Evolutionary conservation across 2,888 invertebrate genomes (phyloP).

Genomic region (Nemoura dubitans): DNA sequence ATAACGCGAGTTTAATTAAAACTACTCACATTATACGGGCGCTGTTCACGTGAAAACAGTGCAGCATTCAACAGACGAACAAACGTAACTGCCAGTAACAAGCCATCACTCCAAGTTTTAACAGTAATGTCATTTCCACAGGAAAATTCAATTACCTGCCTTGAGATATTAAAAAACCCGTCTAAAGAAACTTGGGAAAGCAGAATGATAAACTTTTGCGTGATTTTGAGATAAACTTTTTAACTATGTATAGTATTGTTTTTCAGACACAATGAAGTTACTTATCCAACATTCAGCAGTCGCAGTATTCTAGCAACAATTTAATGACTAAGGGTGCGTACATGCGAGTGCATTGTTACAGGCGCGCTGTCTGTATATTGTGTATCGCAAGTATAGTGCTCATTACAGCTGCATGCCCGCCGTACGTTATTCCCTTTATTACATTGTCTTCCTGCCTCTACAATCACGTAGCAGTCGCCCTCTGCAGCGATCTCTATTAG

Average conservation of each 20-base stretch:
- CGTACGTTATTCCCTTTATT: background rate
- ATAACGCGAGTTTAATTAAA: conserved; percentile 34
- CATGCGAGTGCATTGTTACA: too few species aligned
- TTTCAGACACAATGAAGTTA: too few species aligned
- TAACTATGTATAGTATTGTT: too few species aligned
- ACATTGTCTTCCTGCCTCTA: background rate
- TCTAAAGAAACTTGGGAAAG: background rate
- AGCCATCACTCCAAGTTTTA: background rate
- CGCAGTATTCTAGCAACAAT: too few species aligned
- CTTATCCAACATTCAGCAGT: too few species aligned
- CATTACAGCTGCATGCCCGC: background rate
- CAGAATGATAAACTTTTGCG: background rate
- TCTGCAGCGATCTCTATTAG: background rate
- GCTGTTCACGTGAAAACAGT: background rate
- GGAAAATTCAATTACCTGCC: background rate
- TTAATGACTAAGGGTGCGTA: too few species aligned
- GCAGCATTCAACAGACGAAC: background rate
- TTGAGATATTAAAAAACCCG: background rate
- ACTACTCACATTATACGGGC: background rate
- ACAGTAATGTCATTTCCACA: conserved; percentile 12
- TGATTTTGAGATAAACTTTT: background rate
- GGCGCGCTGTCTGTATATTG: background rate
- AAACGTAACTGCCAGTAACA: background rate
- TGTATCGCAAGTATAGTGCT: background rate
- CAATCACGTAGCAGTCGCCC: background rate